A percentile compares a stretch with the other conserved stretches of the same genome.
Conservation (phyloP, 2,888 invertebrate genomes). For the Caenorhabditis sp. region DNA sequence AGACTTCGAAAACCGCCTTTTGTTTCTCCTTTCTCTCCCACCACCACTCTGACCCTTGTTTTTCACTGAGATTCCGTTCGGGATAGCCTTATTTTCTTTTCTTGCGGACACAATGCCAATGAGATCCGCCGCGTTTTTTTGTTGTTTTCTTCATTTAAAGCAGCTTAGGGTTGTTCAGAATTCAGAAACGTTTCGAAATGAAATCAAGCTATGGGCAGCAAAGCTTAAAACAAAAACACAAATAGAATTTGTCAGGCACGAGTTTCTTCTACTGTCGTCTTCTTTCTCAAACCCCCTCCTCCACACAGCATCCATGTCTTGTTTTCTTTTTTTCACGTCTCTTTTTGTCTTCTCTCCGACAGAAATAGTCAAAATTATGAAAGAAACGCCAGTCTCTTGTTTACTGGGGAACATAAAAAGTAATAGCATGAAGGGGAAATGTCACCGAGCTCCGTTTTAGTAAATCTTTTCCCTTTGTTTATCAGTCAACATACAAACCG, state of each 20-base stretch:
- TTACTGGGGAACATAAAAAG: constrained; percentile 2
- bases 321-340: not conserved
- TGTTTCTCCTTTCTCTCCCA: constrained; percentile 1
- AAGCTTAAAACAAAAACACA: constrained; percentile 36
- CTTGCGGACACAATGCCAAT: not conserved
- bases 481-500: not conserved
- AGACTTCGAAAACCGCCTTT: not conserved
- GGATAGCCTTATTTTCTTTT: constrained; percentile 32
- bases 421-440: constrained; percentile 8
- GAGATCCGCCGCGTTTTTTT: not conserved
- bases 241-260: constrained; percentile 21
- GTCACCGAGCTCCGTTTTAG: not conserved
- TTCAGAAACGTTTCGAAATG: constrained; percentile 40
- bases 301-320: constrained; percentile 2
- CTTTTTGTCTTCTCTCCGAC: not conserved
- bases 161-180: constrained; percentile 17
- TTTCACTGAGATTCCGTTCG: constrained; percentile 46
- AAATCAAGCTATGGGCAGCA: constrained; percentile 28
- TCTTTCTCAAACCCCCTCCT: too few relatives aligned
- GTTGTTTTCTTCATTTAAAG: not conserved
- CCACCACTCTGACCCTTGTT: constrained; percentile 34
- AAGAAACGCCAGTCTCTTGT: not conserved
- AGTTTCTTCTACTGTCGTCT: constrained; percentile 9
- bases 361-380: not conserved
- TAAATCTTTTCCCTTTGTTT: not conserved